Conservation (phyloP, 2,888 invertebrate species). For the Halictus quadricinctus region DNA sequence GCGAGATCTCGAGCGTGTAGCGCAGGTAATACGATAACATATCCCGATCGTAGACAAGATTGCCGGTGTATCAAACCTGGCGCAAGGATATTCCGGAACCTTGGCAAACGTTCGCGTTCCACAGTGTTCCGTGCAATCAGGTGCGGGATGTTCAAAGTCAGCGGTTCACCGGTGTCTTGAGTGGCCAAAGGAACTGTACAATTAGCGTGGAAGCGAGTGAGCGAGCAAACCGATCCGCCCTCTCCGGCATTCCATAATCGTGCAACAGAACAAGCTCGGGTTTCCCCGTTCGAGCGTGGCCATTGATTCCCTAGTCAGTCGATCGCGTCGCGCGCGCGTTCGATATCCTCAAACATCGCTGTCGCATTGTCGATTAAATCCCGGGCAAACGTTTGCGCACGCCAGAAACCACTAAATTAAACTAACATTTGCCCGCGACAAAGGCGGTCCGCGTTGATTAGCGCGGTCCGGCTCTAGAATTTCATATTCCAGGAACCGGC, state of each 20-base stretch:
- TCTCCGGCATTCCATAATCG: constrained; percentile 10
- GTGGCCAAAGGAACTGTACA: neutral
- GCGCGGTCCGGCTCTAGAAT: neutral
- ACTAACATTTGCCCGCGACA: constrained; percentile 29
- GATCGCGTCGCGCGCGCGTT: constrained; percentile 20
- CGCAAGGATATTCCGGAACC: neutral
- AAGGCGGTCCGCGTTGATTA: constrained; percentile 14
- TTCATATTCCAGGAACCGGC: neutral
- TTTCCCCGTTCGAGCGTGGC: neutral
- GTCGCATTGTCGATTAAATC: constrained; percentile 41
- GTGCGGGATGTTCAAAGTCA: neutral
- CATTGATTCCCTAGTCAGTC: neutral
- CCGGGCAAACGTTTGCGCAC: constrained; percentile 28
- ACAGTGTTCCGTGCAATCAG: neutral
- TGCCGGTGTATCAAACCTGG: neutral
- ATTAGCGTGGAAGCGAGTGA: neutral
- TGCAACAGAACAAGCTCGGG: constrained; percentile 6
- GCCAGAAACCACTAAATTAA: constrained; percentile 15
- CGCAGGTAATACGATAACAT: neutral
- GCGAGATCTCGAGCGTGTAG: neutral
- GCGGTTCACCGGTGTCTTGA: neutral
- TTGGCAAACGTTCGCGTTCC: neutral
- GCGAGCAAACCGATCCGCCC: neutral
- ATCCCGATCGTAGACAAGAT: neutral
- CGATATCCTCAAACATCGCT: constrained; percentile 45